phyloP scores from a whole-genome alignment of 2,797 vertebrate species.

The Poecilia picta region DNA sequence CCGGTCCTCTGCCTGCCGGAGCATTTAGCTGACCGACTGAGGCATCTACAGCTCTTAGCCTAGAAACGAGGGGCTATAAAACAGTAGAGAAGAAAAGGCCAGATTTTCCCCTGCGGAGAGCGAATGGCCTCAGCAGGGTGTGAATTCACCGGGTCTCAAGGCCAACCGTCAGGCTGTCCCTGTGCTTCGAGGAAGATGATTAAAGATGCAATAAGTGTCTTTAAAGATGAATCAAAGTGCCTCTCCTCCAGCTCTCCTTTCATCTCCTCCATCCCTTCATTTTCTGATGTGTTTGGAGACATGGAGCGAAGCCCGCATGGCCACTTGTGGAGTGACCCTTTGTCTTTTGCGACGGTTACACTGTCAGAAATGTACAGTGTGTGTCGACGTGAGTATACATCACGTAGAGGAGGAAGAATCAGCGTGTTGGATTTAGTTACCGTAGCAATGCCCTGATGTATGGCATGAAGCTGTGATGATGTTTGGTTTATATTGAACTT shows the following conservation, averaged over 20 bases:
- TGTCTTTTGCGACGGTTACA: slow-evolving; percentile 8
- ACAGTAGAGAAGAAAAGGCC: slow-evolving; percentile 43
- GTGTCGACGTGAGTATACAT: slow-evolving; percentile 3
- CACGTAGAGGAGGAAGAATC: not conserved
- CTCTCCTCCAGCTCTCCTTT: slow-evolving; percentile 19
- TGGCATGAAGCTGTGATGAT: slow-evolving; percentile 7
- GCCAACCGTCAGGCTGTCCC: slow-evolving; percentile 52
- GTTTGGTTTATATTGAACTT: not conserved
- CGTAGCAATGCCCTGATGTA: slow-evolving; percentile 36
- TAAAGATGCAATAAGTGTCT: slow-evolving; percentile 74
- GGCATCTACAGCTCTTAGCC: slow-evolving; percentile 24
- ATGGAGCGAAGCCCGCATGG: slow-evolving; percentile 6
- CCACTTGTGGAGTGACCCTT: slow-evolving; percentile 37
- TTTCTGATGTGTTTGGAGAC: slow-evolving; percentile 9
- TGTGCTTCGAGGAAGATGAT: slow-evolving; percentile 56
- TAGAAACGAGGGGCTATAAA: slow-evolving; percentile 49
- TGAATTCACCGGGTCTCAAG: slow-evolving; percentile 64
- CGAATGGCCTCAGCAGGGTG: slow-evolving; percentile 44
- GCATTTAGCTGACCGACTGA: slow-evolving; percentile 60
- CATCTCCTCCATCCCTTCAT: slow-evolving; percentile 7
- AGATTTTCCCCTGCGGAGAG: slow-evolving; percentile 38
- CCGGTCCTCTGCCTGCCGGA: slow-evolving; percentile 47
- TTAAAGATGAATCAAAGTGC: slow-evolving; percentile 75
- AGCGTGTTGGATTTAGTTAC: slow-evolving; percentile 43
- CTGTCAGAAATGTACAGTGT: slow-evolving; percentile 10